Conservation (phyloP, 2,888 invertebrate species). For the Drosophila incognita region DNA sequence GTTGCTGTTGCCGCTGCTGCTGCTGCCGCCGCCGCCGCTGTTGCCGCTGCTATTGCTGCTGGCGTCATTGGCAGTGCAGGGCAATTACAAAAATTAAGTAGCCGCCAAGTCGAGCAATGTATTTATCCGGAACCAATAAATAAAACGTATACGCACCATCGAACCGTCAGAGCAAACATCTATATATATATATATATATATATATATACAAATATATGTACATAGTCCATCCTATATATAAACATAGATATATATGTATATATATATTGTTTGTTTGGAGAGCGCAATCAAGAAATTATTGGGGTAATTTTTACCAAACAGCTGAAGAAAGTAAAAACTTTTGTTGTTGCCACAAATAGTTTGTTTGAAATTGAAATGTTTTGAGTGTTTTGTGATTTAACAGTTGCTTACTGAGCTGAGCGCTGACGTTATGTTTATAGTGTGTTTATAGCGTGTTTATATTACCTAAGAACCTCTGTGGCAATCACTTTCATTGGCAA, state of each 20-base stretch:
- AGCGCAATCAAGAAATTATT: slow-evolving; percentile 31
- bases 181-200: neutral
- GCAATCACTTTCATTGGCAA: neutral
- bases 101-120: slow-evolving; percentile 56
- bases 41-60: neutral
- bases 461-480: neutral
- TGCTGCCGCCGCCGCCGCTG: neutral
- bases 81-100: slow-evolving; percentile 67
- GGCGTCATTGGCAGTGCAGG: slow-evolving; percentile 29
- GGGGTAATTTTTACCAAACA: slow-evolving; percentile 25
- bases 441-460: neutral
- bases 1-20: neutral
- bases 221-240: slow-evolving; percentile 15
- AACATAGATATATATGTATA: slow-evolving; percentile 6
- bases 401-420: neutral
- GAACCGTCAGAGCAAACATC: slow-evolving; percentile 14
- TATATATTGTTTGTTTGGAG: slow-evolving; percentile 3
- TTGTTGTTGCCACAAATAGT: neutral
- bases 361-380: neutral
- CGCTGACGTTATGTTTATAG: neutral
- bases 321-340: slow-evolving; percentile 4
- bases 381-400: neutral
- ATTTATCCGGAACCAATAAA: slow-evolving; percentile 70
- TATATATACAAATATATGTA: neutral
- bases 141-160: slow-evolving; percentile 56